Percentiles rank a stretch among this genome's conserved stretches.
Conservation (phyloP, 2,888 invertebrate species). For the Phyllotreta cruciferae region DNA sequence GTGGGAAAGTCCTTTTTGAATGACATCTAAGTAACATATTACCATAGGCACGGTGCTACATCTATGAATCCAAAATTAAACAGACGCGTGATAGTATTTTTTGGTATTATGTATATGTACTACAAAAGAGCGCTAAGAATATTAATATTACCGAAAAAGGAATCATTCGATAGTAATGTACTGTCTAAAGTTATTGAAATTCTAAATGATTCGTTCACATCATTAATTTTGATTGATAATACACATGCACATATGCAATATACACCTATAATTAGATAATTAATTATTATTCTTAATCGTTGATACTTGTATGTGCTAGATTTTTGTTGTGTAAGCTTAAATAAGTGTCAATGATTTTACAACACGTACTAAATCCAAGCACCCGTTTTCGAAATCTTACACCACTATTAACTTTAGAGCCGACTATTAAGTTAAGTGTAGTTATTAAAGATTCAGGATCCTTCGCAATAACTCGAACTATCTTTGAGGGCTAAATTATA, state of each 20-base stretch:
- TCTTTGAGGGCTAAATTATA: conserved; percentile 8
- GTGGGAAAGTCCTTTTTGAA: conserved; percentile 39
- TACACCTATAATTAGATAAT: no score
- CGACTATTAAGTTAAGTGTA: conserved; percentile 7
- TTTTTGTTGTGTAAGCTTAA: not conserved
- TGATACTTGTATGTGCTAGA: not conserved
- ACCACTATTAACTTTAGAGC: conserved; percentile 9
- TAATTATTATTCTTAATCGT: no score
- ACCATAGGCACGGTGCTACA: conserved; percentile 27
- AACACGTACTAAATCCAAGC: conserved; percentile 1
- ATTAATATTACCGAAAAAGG: not conserved
- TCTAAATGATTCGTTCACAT: no score
- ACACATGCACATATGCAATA: no score
- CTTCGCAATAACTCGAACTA: conserved; percentile 1
- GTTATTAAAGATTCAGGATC: conserved; percentile 5
- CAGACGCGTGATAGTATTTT: conserved; percentile 20
- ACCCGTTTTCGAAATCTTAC: conserved; percentile 5
- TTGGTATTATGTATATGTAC: not conserved
- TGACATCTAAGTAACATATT: conserved; percentile 29
- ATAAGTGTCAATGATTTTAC: not conserved
- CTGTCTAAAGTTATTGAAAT: not conserved
- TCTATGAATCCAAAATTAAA: conserved; percentile 26
- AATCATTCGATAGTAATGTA: not conserved
- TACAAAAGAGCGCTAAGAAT: no score
- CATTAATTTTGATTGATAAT: no score